phyloP scores from a whole-genome alignment of 2,888 invertebrate species.

The Acanthosepion esculentum region DNA sequence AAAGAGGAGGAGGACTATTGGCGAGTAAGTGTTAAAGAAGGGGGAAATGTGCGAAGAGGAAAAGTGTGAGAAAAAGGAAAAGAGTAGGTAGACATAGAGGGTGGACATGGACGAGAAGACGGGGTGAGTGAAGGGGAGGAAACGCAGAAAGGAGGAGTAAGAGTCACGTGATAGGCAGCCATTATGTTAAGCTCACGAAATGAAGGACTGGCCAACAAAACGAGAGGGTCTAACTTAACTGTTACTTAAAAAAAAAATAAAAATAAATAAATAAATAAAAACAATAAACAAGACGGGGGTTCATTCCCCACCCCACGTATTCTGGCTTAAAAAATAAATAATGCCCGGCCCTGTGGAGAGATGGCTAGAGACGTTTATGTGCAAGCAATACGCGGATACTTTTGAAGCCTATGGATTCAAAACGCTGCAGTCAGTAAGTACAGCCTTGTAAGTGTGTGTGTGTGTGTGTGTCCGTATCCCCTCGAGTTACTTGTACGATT shows the following conservation, averaged over 20 bases:
- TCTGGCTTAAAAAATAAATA: slow-evolving; percentile 35
- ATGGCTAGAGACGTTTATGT: slow-evolving; percentile 73
- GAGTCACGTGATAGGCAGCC: slow-evolving; percentile 71
- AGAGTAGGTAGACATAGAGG: neutral
- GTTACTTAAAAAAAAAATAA: slow-evolving; percentile 13
- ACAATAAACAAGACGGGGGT: slow-evolving; percentile 21
- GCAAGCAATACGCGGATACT: slow-evolving; percentile 68
- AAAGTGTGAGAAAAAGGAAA: neutral
- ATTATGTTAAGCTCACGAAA: slow-evolving; percentile 68
- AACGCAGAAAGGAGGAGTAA: neutral
- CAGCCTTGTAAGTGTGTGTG: slow-evolving; percentile 46
- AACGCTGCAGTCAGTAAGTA: slow-evolving; percentile 71
- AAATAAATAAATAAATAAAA: too few species aligned
- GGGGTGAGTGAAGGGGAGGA: neutral
- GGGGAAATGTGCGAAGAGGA: slow-evolving; percentile 16
- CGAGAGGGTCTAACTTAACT: slow-evolving; percentile 43
- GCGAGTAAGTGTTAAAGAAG: neutral
- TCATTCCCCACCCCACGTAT: slow-evolving; percentile 15
- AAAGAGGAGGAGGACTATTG: neutral
- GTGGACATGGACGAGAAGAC: neutral
- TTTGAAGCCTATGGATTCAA: slow-evolving; percentile 70
- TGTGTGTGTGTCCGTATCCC: neutral
- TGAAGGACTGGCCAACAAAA: slow-evolving; percentile 55
- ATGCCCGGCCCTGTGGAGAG: slow-evolving; percentile 70
- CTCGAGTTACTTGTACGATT: too few species aligned